These are phyloP conservation scores for Myodes glareolus DNA, from an alignment of 2,113 vertebrate genomes.

Conservation along the genomic window DNA sequence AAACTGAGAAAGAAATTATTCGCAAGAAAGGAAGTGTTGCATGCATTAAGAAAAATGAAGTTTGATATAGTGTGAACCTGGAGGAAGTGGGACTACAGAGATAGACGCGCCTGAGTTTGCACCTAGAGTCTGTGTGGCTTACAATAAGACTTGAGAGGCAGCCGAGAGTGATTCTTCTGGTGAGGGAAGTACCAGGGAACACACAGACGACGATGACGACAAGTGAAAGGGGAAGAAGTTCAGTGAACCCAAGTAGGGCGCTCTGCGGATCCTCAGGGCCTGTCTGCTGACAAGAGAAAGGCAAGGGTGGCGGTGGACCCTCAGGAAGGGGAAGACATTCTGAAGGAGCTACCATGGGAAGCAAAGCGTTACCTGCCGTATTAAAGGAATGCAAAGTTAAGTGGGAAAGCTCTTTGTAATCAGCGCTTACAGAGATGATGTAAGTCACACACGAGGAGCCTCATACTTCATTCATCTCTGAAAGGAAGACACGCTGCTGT, in stretches of 20 bases:
- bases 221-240: not conserved
- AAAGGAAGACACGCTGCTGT: not conserved
- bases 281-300: constrained; percentile 56
- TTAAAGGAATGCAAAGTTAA: constrained; percentile 62
- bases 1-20: not conserved
- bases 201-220: not conserved
- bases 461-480: not conserved
- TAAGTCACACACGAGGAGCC: not conserved
- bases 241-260: not conserved
- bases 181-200: not conserved
- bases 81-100: not conserved
- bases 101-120: not conserved
- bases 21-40: not conserved
- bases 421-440: constrained; percentile 9
- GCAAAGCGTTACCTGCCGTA: constrained; percentile 16
- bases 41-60: not conserved
- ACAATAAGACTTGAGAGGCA: not conserved
- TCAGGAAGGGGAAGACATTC: not conserved
- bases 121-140: not conserved
- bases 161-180: not conserved
- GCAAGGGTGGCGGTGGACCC: not conserved
- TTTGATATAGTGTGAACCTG: not conserved
- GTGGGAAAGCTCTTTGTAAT: constrained; percentile 40
- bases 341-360: constrained; percentile 51
- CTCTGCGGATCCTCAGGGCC: not conserved